Evolutionary conservation across 2,113 vertebrate genomes (phyloP).

Genomic region (Vireo altiloquus): DNA sequence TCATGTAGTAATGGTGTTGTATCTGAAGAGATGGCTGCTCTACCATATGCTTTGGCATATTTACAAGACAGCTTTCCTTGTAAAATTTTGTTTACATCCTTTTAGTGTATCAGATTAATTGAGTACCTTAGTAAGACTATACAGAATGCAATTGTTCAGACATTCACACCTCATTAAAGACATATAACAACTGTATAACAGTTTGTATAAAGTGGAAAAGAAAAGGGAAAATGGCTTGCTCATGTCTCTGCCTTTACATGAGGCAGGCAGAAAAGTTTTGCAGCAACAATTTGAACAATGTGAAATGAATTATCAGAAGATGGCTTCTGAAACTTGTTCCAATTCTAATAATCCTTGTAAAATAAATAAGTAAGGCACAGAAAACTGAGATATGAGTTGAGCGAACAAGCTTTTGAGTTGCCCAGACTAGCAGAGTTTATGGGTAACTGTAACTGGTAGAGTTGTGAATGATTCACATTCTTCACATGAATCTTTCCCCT

Average conservation of each 20-base stretch:
- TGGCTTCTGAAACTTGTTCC: neutral
- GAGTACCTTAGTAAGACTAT: neutral
- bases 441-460: neutral
- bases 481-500: neutral
- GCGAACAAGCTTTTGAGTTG: fast-evolving
- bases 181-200: neutral
- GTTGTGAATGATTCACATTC: neutral
- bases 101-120: neutral
- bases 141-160: neutral
- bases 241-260: neutral
- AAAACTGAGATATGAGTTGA: neutral
- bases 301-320: neutral
- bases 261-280: neutral
- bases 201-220: neutral
- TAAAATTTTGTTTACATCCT: neutral
- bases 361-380: neutral
- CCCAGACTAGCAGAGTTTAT: neutral
- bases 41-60: neutral
- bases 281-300: neutral
- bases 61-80: neutral
- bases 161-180: neutral
- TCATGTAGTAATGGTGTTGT: neutral
- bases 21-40: neutral
- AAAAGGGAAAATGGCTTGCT: neutral
- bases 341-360: neutral